These are phyloP conservation scores for Sebastiscus albofasciatus DNA, from an alignment of 2,797 vertebrate species.

Conservation along the genomic window DNA sequence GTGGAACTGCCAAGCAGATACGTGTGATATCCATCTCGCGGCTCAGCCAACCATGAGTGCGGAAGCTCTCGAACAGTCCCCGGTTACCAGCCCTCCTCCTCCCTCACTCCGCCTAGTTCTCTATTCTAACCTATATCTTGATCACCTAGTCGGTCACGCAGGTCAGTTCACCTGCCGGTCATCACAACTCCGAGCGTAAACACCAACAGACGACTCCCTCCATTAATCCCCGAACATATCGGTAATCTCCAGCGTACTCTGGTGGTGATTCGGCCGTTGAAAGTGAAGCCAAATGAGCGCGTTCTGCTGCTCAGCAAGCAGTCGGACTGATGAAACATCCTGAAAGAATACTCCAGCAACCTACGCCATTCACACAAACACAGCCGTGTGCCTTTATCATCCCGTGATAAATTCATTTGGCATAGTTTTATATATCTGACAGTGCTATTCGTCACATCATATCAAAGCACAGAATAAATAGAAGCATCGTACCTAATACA, in stretches of 20 bases:
- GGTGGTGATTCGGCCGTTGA: not conserved
- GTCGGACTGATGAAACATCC: constrained; percentile 51
- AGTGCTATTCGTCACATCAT: constrained; percentile 44
- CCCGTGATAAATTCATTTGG: constrained; percentile 42
- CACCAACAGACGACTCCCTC: constrained; percentile 16
- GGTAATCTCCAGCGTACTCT: constrained; percentile 29
- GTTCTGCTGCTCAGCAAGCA: constrained; percentile 16
- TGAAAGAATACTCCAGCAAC: constrained; percentile 47
- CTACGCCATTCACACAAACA: constrained; percentile 29
- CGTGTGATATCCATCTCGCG: constrained; percentile 20
- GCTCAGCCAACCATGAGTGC: not conserved
- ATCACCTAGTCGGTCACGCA: constrained; percentile 16
- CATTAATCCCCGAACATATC: constrained; percentile 30
- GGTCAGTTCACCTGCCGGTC: not conserved
- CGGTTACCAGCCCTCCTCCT: not conserved
- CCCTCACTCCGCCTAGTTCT: not conserved
- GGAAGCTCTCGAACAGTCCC: not conserved
- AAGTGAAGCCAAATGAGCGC: constrained; percentile 37
- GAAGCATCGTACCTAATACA: constrained; percentile 8
- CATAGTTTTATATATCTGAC: constrained; percentile 42
- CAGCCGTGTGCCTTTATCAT: constrained; percentile 25
- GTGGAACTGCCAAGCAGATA: constrained; percentile 15
- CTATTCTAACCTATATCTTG: not conserved
- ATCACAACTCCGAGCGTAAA: not conserved
- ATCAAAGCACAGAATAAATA: constrained; percentile 35